Conservation (phyloP, 2,113 vertebrate genomes). For the Martes martes region DNA sequence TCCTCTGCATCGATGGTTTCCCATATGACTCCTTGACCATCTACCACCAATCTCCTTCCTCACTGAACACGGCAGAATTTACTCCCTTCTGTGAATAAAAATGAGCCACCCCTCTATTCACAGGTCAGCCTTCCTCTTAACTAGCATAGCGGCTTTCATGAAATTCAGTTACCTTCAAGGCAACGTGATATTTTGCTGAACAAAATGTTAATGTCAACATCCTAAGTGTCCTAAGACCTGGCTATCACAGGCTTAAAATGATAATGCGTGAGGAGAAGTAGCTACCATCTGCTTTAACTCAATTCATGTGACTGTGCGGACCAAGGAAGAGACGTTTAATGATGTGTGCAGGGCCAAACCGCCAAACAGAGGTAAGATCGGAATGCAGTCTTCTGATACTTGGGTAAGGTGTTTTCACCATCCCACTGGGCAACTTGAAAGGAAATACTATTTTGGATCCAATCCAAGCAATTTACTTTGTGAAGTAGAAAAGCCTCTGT, state of each 20-base stretch:
- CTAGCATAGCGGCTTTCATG: not conserved
- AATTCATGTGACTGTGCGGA: not conserved
- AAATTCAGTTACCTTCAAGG: conserved; percentile 32
- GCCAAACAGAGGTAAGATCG: not conserved
- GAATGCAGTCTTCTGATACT: not conserved
- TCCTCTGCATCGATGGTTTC: not conserved
- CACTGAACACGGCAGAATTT: not conserved
- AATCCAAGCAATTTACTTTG: conserved; percentile 19
- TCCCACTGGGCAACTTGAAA: not conserved
- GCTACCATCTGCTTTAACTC: not conserved
- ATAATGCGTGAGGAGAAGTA: not conserved
- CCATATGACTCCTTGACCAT: not conserved
- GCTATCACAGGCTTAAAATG: not conserved
- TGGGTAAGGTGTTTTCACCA: not conserved
- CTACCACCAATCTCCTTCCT: not conserved
- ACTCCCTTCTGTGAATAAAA: not conserved
- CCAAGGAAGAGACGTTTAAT: not conserved
- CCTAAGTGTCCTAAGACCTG: not conserved
- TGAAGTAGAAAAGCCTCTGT: conserved; percentile 4
- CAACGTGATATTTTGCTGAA: not conserved
- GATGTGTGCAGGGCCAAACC: not conserved
- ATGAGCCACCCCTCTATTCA: not conserved
- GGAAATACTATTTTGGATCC: not conserved
- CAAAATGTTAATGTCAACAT: not conserved
- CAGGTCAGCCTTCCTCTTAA: not conserved